Evolutionary conservation across 2,797 vertebrate species (phyloP).

Genomic region (Gymnodraco acuticeps): DNA sequence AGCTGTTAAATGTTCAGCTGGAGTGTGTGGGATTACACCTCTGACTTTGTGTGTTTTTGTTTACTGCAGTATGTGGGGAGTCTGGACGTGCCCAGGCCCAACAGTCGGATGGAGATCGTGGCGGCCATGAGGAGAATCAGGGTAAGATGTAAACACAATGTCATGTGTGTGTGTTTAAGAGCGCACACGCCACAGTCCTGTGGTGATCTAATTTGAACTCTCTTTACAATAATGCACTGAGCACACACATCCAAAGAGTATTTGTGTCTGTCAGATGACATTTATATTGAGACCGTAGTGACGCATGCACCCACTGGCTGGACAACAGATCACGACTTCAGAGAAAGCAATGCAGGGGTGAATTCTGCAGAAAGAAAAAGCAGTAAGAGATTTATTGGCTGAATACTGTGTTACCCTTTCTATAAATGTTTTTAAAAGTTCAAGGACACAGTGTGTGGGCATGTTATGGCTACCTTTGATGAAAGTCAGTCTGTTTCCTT

Average conservation of each 20-base stretch:
- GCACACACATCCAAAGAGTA: conserved; percentile 18
- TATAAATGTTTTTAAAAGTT: conserved; percentile 10
- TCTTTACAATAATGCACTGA: conserved; percentile 25
- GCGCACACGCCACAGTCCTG: conserved; percentile 6
- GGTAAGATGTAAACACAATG: conserved; percentile 80
- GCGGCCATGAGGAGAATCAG: conserved; percentile 94
- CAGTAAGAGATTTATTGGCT: neutral
- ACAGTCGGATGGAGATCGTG: conserved; percentile 95
- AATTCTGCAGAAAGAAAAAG: conserved; percentile 14
- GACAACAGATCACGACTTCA: conserved; percentile 27
- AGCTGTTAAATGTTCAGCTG: conserved; percentile 8
- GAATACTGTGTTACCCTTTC: neutral
- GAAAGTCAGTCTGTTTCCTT: conserved; percentile 18
- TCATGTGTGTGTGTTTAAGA: neutral
- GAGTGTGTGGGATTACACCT: neutral
- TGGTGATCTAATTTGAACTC: too few relatives aligned
- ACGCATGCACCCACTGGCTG: conserved; percentile 14
- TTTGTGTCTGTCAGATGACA: conserved; percentile 33
- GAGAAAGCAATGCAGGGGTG: conserved; percentile 10
- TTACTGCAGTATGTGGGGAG: conserved; percentile 91
- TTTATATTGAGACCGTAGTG: conserved; percentile 26
- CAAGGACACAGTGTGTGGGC: conserved; percentile 9
- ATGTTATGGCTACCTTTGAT: conserved; percentile 6
- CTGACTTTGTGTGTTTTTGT: conserved; percentile 36
- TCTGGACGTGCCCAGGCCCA: conserved; percentile 92